Base-by-base conservation (phyloP, 1,140 invertebrate species). In the Ruditapes philippinarum region DNA sequence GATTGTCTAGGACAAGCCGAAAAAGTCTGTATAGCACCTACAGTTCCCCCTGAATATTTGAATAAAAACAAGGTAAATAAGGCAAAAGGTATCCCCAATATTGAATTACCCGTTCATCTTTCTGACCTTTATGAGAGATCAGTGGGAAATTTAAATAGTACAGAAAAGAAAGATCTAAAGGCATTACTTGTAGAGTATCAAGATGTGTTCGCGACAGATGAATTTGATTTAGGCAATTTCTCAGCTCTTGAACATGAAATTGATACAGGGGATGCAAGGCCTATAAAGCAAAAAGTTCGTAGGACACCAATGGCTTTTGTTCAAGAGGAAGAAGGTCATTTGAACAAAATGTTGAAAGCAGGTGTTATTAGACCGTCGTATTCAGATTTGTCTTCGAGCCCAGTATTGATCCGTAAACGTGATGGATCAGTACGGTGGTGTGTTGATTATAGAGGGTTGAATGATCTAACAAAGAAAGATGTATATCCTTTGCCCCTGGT, bases 371-470 rank as follows among this genome's bases (percentile, higher is more conserved):
- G 40, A 57, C 70, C 70, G 4, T 88, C 85, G 22, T n/a, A 2
- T 36, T 88, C 85, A 51, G 85, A 79, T 17, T 88, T 57, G 85
- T 33, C 76, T 22, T 78, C 85, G 7, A 25, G 76, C 0, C 73
- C 81, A 42, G 81, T 84, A 12, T 12, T 84, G 4, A 42, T 70
- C 4, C 38, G 81, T 4, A 84, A 84, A 33, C 7, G 49, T 11
- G 81, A 84, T 62, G 79, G 79, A 5, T 0, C 2, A 2, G 79
- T 81, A 9, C 40, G 62, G 28, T 73, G 62, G 40, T 84, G 81
- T 31, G 40, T 70, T 3, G 81, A 84, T 54, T 84, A 73, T 31
- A 19, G 62, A 1, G 25, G 19, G 5, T 28, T 73, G 38, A 84
- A 68, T n/a, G 68, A 0, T 11, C 36, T 45, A 9, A 45, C 60